Evolutionary conservation across 2,888 invertebrate genomes (phyloP).

Genomic region (Pyrocoelia pectoralis): DNA sequence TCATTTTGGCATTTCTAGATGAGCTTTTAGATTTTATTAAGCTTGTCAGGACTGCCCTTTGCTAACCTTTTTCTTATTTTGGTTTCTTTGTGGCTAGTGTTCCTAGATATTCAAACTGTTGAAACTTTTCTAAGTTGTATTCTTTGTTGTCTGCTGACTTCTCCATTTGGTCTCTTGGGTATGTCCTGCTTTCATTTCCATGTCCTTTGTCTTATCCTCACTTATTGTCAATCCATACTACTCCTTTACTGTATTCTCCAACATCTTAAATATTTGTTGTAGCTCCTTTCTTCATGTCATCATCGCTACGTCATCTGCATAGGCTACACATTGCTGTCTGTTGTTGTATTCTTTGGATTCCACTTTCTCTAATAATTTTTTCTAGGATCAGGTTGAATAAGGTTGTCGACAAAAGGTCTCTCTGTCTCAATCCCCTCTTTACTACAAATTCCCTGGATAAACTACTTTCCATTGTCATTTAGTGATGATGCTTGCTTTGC

Average conservation of each 20-base stretch:
- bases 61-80: background rate
- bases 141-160: background rate
- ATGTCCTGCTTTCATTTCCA: conserved; percentile 11
- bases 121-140: background rate
- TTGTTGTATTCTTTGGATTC: no score
- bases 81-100: no score
- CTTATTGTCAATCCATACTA: no score
- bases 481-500: background rate
- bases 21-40: background rate
- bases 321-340: conserved; percentile 15
- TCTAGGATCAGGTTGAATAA: no score
- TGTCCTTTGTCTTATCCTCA: conserved; percentile 15
- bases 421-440: no score
- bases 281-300: background rate
- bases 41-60: conserved; percentile 4
- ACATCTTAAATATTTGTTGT: no score
- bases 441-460: no score
- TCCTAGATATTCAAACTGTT: background rate
- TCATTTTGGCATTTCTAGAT: conserved; percentile 9
- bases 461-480: background rate
- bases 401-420: no score
- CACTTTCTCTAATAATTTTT: no score
- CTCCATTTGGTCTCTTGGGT: background rate
- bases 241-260: background rate
- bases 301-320: conserved; percentile 4